Evolutionary conservation across 2,113 vertebrate genomes (phyloP).

Genomic region (Coreoperca whiteheadi): DNA sequence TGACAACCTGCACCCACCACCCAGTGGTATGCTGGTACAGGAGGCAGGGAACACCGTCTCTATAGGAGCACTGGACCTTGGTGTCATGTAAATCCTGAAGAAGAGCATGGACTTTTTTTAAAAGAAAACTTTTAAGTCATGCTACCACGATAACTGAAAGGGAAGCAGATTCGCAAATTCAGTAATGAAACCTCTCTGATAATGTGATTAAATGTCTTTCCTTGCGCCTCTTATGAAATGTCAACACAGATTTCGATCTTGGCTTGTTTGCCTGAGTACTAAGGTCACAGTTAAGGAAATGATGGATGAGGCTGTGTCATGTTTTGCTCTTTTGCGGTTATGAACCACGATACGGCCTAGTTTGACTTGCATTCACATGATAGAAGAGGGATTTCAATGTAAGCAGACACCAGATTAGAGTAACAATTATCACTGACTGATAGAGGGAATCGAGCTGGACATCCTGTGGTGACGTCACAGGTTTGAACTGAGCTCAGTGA

Average conservation of each 20-base stretch:
- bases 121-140: not conserved
- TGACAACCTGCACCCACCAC: conserved; percentile 62
- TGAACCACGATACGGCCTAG: conserved; percentile 18
- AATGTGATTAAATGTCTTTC: not conserved
- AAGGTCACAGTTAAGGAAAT: conserved; percentile 16
- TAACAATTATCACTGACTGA: not conserved
- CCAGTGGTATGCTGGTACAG: conserved; percentile 51
- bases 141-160: not conserved
- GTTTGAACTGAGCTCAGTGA: conserved; percentile 6
- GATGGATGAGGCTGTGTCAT: conserved; percentile 26
- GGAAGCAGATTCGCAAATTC: not conserved
- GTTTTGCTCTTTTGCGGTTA: conserved; percentile 26
- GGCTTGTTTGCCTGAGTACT: not conserved
- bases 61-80: conserved; percentile 17
- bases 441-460: not conserved
- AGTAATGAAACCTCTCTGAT: not conserved
- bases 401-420: conserved; percentile 5
- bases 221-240: not conserved
- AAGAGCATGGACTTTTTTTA: not conserved
- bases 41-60: conserved; percentile 42
- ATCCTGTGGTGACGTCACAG: not conserved
- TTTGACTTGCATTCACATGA: conserved; percentile 21
- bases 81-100: conserved; percentile 49
- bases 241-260: not conserved
- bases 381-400: conserved; percentile 2